Evolutionary conservation across 1,140 invertebrate species (phyloP).

Genomic region (Bombus ignitus): DNA sequence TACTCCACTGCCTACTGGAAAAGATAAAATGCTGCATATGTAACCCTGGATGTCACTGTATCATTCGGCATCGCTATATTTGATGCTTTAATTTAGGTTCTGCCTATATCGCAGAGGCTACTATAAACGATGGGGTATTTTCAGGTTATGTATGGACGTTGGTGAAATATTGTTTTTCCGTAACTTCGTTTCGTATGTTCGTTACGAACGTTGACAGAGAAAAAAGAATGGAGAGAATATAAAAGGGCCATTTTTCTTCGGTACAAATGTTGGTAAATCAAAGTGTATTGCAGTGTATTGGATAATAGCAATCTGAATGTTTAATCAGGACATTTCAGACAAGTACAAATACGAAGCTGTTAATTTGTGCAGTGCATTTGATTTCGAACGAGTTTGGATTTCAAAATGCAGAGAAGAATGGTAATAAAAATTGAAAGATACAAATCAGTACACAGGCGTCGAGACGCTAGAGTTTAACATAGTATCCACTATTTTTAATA

Average conservation of each 20-base stretch:
- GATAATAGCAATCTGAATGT: too few relatives aligned
- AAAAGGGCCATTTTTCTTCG: not conserved
- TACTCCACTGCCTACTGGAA: not conserved
- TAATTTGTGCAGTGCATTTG: too few relatives aligned
- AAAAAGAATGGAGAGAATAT: not conserved
- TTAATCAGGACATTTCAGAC: too few relatives aligned
- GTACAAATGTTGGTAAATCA: not conserved
- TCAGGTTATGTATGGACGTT: not conserved
- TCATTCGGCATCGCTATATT: not conserved
- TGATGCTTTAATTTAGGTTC: slow-evolving; percentile 10
- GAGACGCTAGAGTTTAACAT: not conserved
- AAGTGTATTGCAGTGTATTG: not conserved
- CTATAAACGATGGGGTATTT: not conserved
- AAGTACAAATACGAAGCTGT: too few relatives aligned
- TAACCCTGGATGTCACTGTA: not conserved
- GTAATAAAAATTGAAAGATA: not conserved
- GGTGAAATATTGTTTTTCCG: slow-evolving; percentile 15
- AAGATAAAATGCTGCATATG: not conserved
- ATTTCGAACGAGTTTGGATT: too few relatives aligned
- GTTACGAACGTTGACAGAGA: not conserved
- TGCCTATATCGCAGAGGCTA: not conserved
- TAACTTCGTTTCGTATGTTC: slow-evolving; percentile 2
- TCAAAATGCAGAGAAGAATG: too few relatives aligned
- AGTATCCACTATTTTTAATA: not conserved
- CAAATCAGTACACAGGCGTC: not conserved